Evolutionary conservation across 2,888 invertebrate genomes (phyloP).

Genomic region (Cheilosia pagana): DNA sequence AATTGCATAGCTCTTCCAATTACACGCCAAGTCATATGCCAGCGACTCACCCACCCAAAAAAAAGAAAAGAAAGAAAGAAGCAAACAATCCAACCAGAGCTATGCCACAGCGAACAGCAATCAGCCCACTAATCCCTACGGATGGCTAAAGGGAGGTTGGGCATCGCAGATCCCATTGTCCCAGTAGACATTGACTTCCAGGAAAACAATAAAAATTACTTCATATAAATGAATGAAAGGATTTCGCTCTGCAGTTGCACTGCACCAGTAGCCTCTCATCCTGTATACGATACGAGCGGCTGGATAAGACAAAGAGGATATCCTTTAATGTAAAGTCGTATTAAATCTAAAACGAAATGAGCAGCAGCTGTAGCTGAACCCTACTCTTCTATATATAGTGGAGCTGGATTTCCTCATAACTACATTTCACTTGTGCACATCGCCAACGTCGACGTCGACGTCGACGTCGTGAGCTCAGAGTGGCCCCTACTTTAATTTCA

Average conservation of each 20-base stretch:
- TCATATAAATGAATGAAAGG: slow-evolving; percentile 64
- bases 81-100: slow-evolving; percentile 41
- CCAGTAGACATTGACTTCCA: slow-evolving; percentile 61
- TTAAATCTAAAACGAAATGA: slow-evolving; percentile 70
- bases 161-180: slow-evolving; percentile 63
- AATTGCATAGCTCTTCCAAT: slow-evolving; percentile 38
- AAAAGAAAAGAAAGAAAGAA: not conserved
- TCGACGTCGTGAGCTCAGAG: not conserved
- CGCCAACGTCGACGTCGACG: not conserved
- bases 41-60: not conserved
- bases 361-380: slow-evolving; percentile 55
- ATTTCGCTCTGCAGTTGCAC: slow-evolving; percentile 57
- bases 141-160: slow-evolving; percentile 36
- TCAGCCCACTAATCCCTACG: slow-evolving; percentile 53
- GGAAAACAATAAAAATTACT: slow-evolving; percentile 73
- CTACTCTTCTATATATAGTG: slow-evolving; percentile 5
- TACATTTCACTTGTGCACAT: slow-evolving; percentile 48
- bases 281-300: slow-evolving; percentile 12
- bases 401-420: slow-evolving; percentile 36
- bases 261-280: slow-evolving; percentile 30
- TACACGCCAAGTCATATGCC: slow-evolving; percentile 13
- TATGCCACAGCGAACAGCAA: slow-evolving; percentile 42
- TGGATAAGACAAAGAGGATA: slow-evolving; percentile 41
- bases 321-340: slow-evolving; percentile 57
- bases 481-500: slow-evolving; percentile 53